Conservation (phyloP, 2,797 vertebrate species). For the Periophthalmus magnuspinnatus region DNA sequence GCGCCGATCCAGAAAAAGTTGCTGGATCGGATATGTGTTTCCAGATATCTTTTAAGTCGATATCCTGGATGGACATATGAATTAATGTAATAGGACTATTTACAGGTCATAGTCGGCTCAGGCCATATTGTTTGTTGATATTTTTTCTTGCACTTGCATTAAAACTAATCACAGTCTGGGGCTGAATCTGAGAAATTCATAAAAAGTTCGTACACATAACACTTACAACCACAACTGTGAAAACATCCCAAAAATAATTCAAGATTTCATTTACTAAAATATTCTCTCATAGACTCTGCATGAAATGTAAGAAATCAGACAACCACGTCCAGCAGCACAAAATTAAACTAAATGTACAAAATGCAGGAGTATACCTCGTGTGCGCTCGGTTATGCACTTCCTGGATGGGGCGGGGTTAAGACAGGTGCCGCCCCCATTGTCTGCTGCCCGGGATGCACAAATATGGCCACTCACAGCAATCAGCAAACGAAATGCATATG, state of each 20-base stretch:
- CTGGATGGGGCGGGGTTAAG: too few species aligned
- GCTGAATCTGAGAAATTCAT: neutral
- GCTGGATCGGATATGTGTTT: too few species aligned
- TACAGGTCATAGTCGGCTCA: too few species aligned
- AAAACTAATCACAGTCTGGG: neutral
- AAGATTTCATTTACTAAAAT: slow-evolving; percentile 1
- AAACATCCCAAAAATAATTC: neutral
- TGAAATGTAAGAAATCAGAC: neutral
- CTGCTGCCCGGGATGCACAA: neutral
- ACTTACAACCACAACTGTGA: neutral
- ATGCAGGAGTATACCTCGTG: too few species aligned
- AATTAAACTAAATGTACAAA: too few species aligned
- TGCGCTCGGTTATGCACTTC: too few species aligned
- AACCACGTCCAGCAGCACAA: neutral
- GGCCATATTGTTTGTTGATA: too few species aligned
- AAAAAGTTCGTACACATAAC: neutral
- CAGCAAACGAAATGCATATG: neutral
- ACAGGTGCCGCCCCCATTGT: too few species aligned
- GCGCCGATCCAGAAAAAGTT: too few species aligned
- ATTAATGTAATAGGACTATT: too few species aligned
- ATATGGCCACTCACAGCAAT: neutral
- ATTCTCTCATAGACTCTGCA: slow-evolving; percentile 2
- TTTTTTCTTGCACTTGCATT: neutral
- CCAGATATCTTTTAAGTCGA: too few species aligned
- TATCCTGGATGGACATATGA: too few species aligned